Base-by-base conservation (phyloP, 2,888 invertebrate genomes). In the Thelaira solivaga region DNA sequence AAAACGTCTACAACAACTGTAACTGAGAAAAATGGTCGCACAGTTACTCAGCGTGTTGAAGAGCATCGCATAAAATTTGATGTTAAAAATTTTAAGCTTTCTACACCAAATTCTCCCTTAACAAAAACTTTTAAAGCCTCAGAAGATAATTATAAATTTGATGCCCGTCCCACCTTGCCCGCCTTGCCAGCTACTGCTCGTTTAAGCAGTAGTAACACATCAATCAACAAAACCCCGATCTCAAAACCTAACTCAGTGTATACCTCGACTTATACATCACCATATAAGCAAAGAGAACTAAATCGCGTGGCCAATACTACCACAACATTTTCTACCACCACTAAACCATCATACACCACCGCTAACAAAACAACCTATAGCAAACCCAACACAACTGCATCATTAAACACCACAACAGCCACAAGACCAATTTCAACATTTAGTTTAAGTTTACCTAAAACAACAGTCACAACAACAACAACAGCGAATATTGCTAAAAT, bases 21-120 rank as follows among this genome's bases (percentile, higher is more conserved):
- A 31, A 83, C 85, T 3, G 83, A 86, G 62, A 87, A 85, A 31
- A 82, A 84, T 67, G 86, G 86, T 18, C 81, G 83, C 16, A 83
- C 69, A 5, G 80, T 86, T 13, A 86, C 85, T 1, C 84, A 85
- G 53, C 83, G 82, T 11, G 80, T 83, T 45, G 85, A 86, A 69
- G 82, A 84, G 8, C 80, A 82, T 29, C 82, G 82, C 0, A 76
- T 86, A 1, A 81, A 81, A 64, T 71, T 80, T 26, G 65, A 80
- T 62, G 62, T 65, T 2, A 76, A 77, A 13, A 67, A 55, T 11
- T 78, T 82, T 18, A 77, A 80, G 16, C 49, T 81, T 1, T 81
- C 82, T 1, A 69, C 80, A 7, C 79, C 81, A 0, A 80, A 79
- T 26, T 80, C 82, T 34, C 76, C 80, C 11, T 57, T 80, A 2